Evolutionary conservation across 2,113 vertebrate genomes (phyloP).

Genomic region (Sisor rabdophorus): DNA sequence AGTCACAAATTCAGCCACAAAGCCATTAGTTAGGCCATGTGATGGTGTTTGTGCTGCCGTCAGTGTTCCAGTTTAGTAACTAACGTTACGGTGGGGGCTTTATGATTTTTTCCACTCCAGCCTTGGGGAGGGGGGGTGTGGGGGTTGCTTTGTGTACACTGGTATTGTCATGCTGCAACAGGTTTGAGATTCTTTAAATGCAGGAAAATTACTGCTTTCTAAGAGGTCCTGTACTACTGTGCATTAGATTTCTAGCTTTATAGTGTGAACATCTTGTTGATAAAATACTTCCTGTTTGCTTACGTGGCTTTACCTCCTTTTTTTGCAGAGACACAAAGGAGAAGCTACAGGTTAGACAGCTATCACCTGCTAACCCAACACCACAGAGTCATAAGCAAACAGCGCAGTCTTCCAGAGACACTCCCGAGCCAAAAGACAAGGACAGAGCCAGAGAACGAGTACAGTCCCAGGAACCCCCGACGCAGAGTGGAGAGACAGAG

Average conservation of each 20-base stretch:
- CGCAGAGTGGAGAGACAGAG: slow-evolving; percentile 21
- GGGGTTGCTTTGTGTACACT: background rate
- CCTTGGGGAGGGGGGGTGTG: background rate
- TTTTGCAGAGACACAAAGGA: slow-evolving; percentile 40
- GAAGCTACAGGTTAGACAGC: slow-evolving; percentile 35
- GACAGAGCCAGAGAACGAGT: slow-evolving; percentile 25
- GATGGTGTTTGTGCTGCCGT: background rate
- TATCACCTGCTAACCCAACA: slow-evolving; percentile 28
- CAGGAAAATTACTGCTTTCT: background rate
- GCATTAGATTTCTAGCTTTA: no score
- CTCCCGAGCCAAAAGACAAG: slow-evolving; percentile 36
- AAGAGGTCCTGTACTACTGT: no score
- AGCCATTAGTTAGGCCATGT: background rate
- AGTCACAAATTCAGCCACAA: background rate
- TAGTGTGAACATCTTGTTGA: background rate
- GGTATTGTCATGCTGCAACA: background rate
- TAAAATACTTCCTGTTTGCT: background rate
- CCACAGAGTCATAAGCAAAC: slow-evolving; percentile 34
- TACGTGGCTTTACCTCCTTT: slow-evolving; percentile 17
- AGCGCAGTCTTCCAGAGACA: slow-evolving; percentile 21
- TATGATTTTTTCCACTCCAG: background rate
- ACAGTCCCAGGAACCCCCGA: slow-evolving; percentile 14
- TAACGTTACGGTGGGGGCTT: background rate
- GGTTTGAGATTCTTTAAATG: background rate
- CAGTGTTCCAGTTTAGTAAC: background rate